Evolutionary conservation across 2,113 vertebrate species (phyloP).

Genomic region (Zeus faber): DNA sequence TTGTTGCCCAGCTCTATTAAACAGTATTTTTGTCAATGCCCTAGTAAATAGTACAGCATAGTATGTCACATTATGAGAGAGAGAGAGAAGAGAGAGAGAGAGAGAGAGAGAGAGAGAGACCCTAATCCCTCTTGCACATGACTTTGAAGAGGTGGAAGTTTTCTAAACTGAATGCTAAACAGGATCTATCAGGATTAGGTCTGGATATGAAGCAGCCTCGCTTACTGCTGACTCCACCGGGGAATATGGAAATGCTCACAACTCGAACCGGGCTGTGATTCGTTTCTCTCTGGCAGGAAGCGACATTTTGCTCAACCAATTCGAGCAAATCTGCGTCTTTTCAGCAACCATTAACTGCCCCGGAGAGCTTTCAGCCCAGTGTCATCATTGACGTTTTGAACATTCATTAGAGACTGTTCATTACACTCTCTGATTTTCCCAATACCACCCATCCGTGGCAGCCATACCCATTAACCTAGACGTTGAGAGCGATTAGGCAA

Average conservation of each 20-base stretch:
- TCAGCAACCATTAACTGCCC: not conserved
- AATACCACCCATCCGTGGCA: conserved; percentile 43
- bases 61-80: no score
- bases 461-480: conserved; percentile 54
- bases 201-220: conserved; percentile 56
- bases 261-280: conserved; percentile 18
- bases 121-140: conserved; percentile 53
- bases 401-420: conserved; percentile 75
- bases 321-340: not conserved
- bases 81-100: no score
- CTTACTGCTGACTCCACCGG: conserved; percentile 59
- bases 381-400: conserved; percentile 64
- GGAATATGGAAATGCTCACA: conserved; percentile 33
- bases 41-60: no score
- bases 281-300: conserved; percentile 13
- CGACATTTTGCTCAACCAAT: no score
- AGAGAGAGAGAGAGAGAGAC: conserved; percentile 43
- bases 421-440: conserved; percentile 71
- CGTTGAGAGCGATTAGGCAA: conserved; percentile 60
- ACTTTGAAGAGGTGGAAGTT: conserved; percentile 66
- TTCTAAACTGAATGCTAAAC: conserved; percentile 66
- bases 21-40: no score
- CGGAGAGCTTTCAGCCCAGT: conserved; percentile 33
- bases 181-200: conserved; percentile 72
- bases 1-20: no score